Evolutionary conservation across 2,888 invertebrate genomes (phyloP).

Genomic region (Antheraea assamensis): DNA sequence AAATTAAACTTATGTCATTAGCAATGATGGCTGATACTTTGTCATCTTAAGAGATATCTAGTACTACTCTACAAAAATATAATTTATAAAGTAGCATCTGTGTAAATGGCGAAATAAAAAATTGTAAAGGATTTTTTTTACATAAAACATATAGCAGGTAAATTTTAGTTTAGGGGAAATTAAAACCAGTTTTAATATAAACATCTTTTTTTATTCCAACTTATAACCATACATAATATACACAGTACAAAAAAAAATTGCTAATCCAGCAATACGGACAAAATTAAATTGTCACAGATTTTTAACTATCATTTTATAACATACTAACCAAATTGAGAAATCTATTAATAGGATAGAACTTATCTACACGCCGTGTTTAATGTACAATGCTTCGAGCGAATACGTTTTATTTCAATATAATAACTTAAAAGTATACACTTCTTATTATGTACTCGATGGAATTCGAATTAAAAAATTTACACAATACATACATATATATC

Average conservation of each 20-base stretch:
- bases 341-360: conserved; percentile 79
- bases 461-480: conserved; percentile 81
- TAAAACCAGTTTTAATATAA: conserved; percentile 72
- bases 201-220: conserved; percentile 82
- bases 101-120: too few species aligned
- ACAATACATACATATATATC: conserved; percentile 78
- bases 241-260: conserved; percentile 92
- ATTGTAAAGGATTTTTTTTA: neutral
- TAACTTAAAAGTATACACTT: conserved; percentile 81
- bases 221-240: conserved; percentile 91
- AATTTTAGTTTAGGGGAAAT: conserved; percentile 31
- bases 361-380: conserved; percentile 80
- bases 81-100: too few species aligned
- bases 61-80: too few species aligned
- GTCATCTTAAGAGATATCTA: too few species aligned
- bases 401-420: conserved; percentile 76
- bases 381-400: conserved; percentile 82
- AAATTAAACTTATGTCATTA: too few species aligned
- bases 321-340: conserved; percentile 79
- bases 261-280: conserved; percentile 81
- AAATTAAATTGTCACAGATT: conserved; percentile 78
- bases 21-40: too few species aligned
- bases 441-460: conserved; percentile 82
- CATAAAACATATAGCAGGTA: neutral
- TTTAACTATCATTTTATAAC: conserved; percentile 73